phyloP scores from a whole-genome alignment of 2,113 vertebrate species.

The Circaetus gallicus region DNA sequence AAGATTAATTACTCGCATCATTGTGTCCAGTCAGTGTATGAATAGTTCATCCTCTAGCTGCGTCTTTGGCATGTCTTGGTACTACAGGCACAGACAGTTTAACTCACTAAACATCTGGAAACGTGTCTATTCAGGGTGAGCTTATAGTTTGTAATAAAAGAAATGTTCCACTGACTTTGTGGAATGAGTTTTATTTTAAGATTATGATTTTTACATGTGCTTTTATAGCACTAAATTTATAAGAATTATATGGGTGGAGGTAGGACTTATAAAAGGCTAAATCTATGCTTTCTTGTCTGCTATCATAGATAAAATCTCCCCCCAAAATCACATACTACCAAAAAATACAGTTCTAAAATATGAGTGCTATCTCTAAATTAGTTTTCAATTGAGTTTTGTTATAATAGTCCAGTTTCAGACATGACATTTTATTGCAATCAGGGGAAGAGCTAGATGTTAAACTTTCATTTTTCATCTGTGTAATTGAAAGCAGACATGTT shows the following conservation, averaged over 20 bases:
- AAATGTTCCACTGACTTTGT: slow-evolving; percentile 53
- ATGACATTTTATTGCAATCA: neutral
- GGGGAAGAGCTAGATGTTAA: slow-evolving; percentile 26
- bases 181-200: slow-evolving; percentile 60
- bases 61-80: slow-evolving; percentile 4
- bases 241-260: slow-evolving; percentile 1
- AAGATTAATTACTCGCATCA: neutral
- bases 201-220: slow-evolving; percentile 50
- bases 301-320: neutral
- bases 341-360: neutral
- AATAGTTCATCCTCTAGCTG: neutral
- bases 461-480: slow-evolving; percentile 16
- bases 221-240: slow-evolving; percentile 27
- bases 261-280: neutral
- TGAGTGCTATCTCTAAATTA: neutral
- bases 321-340: neutral
- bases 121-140: slow-evolving; percentile 1
- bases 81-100: neutral
- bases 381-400: neutral
- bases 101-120: slow-evolving; percentile 60
- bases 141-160: slow-evolving; percentile 34
- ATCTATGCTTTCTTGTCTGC: neutral
- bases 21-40: neutral
- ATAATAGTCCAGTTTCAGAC: neutral
- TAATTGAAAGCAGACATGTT: slow-evolving; percentile 52